Evolutionary conservation across 2,113 vertebrate species (phyloP).

Genomic region (Kryptolebias marmoratus): DNA sequence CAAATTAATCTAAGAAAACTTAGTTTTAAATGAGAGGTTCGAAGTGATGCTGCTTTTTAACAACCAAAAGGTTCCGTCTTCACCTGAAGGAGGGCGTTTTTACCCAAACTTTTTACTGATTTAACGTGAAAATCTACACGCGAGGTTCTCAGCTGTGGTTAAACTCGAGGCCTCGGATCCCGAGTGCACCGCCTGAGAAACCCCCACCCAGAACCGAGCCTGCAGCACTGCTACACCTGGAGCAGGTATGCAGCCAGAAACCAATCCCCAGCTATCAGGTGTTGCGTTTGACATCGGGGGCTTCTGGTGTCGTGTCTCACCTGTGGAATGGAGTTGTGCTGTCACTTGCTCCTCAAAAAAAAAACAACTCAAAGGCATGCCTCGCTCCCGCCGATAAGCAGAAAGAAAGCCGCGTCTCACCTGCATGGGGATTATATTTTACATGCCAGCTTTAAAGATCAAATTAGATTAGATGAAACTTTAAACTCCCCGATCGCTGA

Average conservation of each 20-base stretch:
- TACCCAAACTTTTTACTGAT: too few species aligned
- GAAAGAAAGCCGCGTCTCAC: constrained; percentile 5
- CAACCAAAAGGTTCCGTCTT: too few species aligned
- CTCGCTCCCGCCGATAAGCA: constrained; percentile 37
- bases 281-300: constrained; percentile 58
- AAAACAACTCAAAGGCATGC: constrained; percentile 55
- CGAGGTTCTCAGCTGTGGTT: neutral
- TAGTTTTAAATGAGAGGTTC: too few species aligned
- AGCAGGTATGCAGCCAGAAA: constrained; percentile 70
- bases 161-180: constrained; percentile 18
- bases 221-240: constrained; percentile 66
- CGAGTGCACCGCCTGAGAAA: constrained; percentile 25
- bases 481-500: constrained; percentile 31
- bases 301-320: constrained; percentile 52
- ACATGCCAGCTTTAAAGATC: constrained; percentile 54
- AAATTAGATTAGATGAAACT: constrained; percentile 50
- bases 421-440: constrained; percentile 46
- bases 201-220: constrained; percentile 52
- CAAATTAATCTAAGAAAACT: too few species aligned
- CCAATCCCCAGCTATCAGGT: constrained; percentile 66
- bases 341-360: constrained; percentile 58
- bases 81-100: too few species aligned
- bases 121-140: too few species aligned
- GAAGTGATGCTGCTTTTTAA: too few species aligned
- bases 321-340: constrained; percentile 62